phyloP scores from a whole-genome alignment of 1,140 invertebrate genomes.

The Leptoteleia sp. region DNA sequence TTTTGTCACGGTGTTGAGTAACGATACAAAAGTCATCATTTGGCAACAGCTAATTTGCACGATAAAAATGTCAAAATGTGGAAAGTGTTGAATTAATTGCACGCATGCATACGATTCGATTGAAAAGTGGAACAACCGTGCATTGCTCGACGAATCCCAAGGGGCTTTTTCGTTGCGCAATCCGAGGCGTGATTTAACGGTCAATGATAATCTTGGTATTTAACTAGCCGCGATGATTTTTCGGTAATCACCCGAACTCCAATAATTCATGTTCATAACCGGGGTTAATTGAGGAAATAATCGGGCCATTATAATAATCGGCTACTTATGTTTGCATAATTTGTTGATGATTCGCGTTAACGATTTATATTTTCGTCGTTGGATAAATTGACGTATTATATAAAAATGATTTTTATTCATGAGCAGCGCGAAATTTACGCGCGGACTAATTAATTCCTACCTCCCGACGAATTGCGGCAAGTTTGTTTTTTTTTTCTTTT shows the following conservation, averaged over 20 bases:
- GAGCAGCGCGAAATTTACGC: neutral
- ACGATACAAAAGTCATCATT: slow-evolving; percentile 36
- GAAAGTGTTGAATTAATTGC: slow-evolving; percentile 46
- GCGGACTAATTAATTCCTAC: neutral
- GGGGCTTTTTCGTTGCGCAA: slow-evolving; percentile 17
- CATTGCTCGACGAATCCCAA: slow-evolving; percentile 19
- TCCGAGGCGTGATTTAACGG: neutral
- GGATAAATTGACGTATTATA: neutral
- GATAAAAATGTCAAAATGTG: slow-evolving; percentile 44
- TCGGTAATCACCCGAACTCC: slow-evolving; percentile 1
- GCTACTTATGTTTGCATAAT: neutral
- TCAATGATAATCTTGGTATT: slow-evolving; percentile 10
- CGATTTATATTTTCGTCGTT: neutral
- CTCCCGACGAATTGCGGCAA: no score
- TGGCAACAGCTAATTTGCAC: slow-evolving; percentile 43
- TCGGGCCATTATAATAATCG: slow-evolving; percentile 5
- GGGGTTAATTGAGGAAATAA: neutral
- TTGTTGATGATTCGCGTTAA: neutral
- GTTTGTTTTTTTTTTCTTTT: no score
- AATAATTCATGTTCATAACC: slow-evolving; percentile 5
- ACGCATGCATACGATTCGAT: slow-evolving; percentile 8
- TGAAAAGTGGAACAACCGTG: slow-evolving; percentile 25
- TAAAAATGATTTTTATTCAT: slow-evolving; percentile 2
- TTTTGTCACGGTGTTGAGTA: slow-evolving; percentile 32
- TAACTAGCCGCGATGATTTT: neutral